Evolutionary conservation across 2,888 invertebrate genomes (phyloP), one percentile per base, ranked within the genome.

Genomic region (Cephus spinipes): DNA sequence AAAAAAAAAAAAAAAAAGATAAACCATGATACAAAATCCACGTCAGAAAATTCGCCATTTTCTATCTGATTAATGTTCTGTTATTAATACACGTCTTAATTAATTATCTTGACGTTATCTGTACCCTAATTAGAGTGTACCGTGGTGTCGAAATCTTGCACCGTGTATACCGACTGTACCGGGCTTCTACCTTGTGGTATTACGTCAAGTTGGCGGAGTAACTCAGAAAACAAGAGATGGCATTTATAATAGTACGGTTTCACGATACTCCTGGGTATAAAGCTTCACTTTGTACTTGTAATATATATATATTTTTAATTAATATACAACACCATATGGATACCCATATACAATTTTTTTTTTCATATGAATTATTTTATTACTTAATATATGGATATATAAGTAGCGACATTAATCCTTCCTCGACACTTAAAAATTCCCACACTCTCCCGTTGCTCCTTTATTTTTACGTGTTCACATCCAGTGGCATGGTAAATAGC

Each of bases 111-210:
- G 78, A 79, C 84, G 83, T 85, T 86, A 85, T 86, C 74, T 73
- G 79, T 85, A 85, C 86, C 86, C 87, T 89, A 89, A 89, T 89
- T 89, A 89, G 89, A 83, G 79, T 84, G 86, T 85, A 84, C 82
- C 81, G 76, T 84, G 87, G 88, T 88, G 90, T 90, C 90, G 89
- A 90, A 90, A 90, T 89, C 86, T 89, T 88, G 90, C 89, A 90
- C 89, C 89, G 82, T 81, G 15, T 69, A 30, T 69, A 75, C 31
- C 74, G 75, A 36, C 71, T 30, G 30, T 69, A 69, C 30, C 0
- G 30, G 32, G 12, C 6, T 23, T 40, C 32, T 30, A 69, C 31
- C 71, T 30, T 23, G 40, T 23, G 40, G 40, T 6, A 23, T 40
- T 40, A 40, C 6, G 40, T 40, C 40, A 40, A 40, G 40, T 40